These are phyloP conservation scores for Hipparchia semele DNA, from an alignment of 2,888 invertebrate species.

Conservation along the genomic window DNA sequence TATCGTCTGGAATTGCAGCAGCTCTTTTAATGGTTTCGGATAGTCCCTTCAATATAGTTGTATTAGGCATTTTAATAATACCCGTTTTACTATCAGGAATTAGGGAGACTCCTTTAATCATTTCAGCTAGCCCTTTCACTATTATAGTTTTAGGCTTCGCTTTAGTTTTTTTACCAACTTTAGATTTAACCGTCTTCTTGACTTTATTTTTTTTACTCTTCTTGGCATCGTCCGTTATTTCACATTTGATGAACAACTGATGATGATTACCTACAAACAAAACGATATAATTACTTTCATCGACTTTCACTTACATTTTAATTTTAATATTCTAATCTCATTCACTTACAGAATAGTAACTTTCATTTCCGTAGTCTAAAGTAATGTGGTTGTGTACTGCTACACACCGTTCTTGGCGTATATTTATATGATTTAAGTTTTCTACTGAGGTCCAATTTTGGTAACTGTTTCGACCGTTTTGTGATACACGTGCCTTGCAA, in stretches of 20 bases:
- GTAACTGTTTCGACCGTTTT: too few relatives aligned
- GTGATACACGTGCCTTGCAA: too few relatives aligned
- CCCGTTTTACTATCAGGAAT: conserved; percentile 8
- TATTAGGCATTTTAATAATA: not conserved
- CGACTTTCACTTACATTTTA: conserved; percentile 4
- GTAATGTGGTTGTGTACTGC: not conserved
- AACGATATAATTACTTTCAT: conserved; percentile 24
- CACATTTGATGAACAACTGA: conserved; percentile 20
- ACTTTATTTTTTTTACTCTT: conserved; percentile 14
- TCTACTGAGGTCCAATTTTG: too few relatives aligned
- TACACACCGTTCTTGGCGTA: too few relatives aligned
- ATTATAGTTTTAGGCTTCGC: conserved; percentile 1
- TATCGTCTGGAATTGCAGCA: conserved; percentile 1
- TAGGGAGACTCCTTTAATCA: conserved; percentile 5
- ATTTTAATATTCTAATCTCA: not conserved
- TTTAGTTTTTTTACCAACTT: not conserved
- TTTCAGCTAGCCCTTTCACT: conserved; percentile 15
- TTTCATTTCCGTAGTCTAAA: not conserved
- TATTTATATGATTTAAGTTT: too few relatives aligned
- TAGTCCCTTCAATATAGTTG: conserved; percentile 9
- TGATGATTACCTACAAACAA: conserved; percentile 26
- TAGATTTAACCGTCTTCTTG: conserved; percentile 9
- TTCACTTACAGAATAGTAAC: not conserved
- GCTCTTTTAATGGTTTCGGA: conserved; percentile 13
- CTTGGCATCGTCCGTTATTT: conserved; percentile 17